Conservation (phyloP, 2,113 vertebrate genomes). For the Cyanoliseus patagonus region DNA sequence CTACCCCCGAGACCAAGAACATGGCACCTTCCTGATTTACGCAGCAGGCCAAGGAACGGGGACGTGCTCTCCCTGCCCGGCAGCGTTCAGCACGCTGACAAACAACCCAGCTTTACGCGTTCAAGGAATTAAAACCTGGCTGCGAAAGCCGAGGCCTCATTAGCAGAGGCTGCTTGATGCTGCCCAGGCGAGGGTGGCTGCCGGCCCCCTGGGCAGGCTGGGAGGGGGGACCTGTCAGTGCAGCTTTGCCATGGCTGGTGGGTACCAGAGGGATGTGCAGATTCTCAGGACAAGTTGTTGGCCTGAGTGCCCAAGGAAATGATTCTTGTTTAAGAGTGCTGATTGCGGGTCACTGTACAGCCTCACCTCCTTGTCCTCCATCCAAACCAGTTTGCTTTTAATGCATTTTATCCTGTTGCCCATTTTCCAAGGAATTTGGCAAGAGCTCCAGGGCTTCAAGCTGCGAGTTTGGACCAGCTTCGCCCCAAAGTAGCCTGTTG, state of each 20-base stretch:
- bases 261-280: fast-evolving
- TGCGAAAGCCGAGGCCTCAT: not conserved
- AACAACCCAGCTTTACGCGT: not conserved
- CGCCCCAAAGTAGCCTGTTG: not conserved
- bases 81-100: not conserved
- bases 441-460: not conserved
- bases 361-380: not conserved
- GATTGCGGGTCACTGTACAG: not conserved
- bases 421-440: not conserved
- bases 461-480: not conserved
- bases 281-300: not conserved
- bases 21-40: not conserved
- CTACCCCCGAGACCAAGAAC: not conserved
- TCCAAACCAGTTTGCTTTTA: not conserved
- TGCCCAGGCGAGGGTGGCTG: not conserved
- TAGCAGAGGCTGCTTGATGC: not conserved
- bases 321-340: not conserved
- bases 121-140: not conserved
- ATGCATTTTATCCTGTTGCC: not conserved
- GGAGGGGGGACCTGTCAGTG: not conserved
- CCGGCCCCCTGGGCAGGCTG: not conserved
- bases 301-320: not conserved
- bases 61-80: not conserved
- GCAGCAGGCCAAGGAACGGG: not conserved
- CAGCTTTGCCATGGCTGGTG: fast-evolving